Base-by-base conservation (phyloP, 35 echinoderm and acorn worm genomes). In the Stichopus chloronotus region DNA sequence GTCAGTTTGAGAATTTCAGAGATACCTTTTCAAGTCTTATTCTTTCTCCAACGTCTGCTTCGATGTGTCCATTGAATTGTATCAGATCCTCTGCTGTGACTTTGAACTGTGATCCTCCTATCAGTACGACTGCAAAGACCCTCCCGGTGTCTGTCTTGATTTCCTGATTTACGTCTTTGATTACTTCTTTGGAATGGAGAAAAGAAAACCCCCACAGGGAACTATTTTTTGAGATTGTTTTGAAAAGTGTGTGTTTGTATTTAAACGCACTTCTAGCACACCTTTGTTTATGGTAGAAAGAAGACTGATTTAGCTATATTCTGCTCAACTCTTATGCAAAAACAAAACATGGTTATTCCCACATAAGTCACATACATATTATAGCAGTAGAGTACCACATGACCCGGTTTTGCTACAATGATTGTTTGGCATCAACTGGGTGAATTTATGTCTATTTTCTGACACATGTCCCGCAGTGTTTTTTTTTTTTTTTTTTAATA, bases 11-110 rank as follows among this genome's bases (percentile, higher is more conserved):
- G 30, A 43, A 43, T 43, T 43, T 43, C 30, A 43, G 30, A 1
- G 30, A 43, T 72, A 93, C 92, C 92, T 93, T 93, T 56, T 93
- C 81, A 54, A 93, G 52, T 74, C 81, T 19, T 13, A 93, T 93
- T 16, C 82, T 87, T 5, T 93, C 80, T 72, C 92, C 92, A 14
- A 93, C 83, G 22, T 93, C 92, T 87, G 92, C 92, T 87, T 86
- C 92, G 9, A 93, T 72, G 63, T 87, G 92, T 30, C 52, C 83
- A 3, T 24, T 58, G 22, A 74, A 72, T 57, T 93, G 81, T 22
- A 93, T 93, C 25, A 93, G 20, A 68, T 93, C 92, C 56, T 80
- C 92, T 9, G 92, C 14, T 53, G 92, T 93, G 52, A 93, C 82
- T 59, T 93, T 93, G 52, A 93, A 93, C 30, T 93, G 92, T 52